A percentile compares a stretch with the other conserved stretches of the same genome.
Conservation (phyloP, 1,140 invertebrate genomes). For the Caenorhabditis briggsae region DNA sequence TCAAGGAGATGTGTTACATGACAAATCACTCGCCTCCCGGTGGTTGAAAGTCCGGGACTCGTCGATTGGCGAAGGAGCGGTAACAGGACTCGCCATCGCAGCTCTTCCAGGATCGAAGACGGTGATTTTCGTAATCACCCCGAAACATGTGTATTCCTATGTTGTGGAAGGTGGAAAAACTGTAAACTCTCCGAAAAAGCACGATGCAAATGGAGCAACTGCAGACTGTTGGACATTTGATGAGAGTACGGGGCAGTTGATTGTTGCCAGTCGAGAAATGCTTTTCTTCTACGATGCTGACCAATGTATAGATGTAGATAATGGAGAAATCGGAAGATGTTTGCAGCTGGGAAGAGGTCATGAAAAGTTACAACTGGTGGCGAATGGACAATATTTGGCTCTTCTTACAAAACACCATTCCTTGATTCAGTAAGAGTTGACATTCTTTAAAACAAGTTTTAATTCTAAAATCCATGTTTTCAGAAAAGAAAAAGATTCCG, state of each 20-base stretch:
- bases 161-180: conserved; percentile 61
- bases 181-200: conserved; percentile 56
- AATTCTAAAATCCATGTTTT: background rate
- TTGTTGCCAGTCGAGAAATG: conserved; percentile 67
- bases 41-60: conserved; percentile 66
- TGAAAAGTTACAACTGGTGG: conserved; percentile 72
- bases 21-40: conserved; percentile 59
- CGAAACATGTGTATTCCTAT: conserved; percentile 65
- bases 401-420: conserved; percentile 72
- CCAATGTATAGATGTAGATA: conserved; percentile 66
- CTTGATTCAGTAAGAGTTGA: conserved; percentile 64
- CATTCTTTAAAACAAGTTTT: conserved; percentile 13
- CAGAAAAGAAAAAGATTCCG: conserved; percentile 60
- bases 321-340: conserved; percentile 70
- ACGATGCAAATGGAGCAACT: conserved; percentile 69
- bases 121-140: conserved; percentile 71
- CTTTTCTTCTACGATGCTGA: conserved; percentile 76
- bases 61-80: conserved; percentile 59
- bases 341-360: conserved; percentile 69
- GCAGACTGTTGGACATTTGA: conserved; percentile 61
- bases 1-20: conserved; percentile 67
- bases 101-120: conserved; percentile 24
- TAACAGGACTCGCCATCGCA: conserved; percentile 66
- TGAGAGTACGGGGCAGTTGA: conserved; percentile 60
- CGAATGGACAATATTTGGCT: conserved; percentile 67